A percentile compares a stretch with the other conserved stretches of the same genome.
Evolutionary conservation across 30 jellyfish, hydroid and myxozoan species (phyloP).

Genomic region (Sanderia malayensis): DNA sequence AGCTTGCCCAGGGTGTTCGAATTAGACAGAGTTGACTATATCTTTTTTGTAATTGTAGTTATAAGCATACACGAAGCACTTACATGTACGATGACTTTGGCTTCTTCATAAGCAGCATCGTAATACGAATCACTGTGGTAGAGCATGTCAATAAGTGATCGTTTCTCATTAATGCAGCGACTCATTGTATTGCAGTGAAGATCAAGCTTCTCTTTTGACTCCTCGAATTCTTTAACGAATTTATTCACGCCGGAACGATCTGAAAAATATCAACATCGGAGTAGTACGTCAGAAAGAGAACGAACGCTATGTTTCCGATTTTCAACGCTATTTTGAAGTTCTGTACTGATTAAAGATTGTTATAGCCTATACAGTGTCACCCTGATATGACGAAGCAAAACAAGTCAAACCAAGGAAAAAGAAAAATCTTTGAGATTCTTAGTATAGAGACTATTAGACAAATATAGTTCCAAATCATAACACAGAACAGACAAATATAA

Average conservation of each 20-base stretch:
- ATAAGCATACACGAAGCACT: no score
- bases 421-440: not conserved
- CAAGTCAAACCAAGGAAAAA: not conserved
- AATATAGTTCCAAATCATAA: no score
- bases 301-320: no score
- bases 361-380: no score
- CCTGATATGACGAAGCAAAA: not conserved
- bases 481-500: no score
- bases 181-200: slow-evolving; percentile 66
- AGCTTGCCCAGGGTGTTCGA: no score
- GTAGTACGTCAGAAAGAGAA: no score
- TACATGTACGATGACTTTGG: slow-evolving; percentile 89
- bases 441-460: no score
- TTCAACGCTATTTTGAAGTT: no score
- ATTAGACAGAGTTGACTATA: no score
- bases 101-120: slow-evolving; percentile 91
- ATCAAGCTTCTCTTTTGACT: slow-evolving; percentile 83
- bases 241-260: slow-evolving; percentile 93
- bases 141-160: slow-evolving; percentile 50
- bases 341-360: no score
- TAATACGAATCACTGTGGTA: slow-evolving; percentile 79
- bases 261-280: slow-evolving; percentile 1
- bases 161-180: slow-evolving; percentile 68
- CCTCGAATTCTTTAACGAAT: slow-evolving; percentile 86
- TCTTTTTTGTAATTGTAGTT: no score